Base-by-base conservation (phyloP, 2,113 vertebrate genomes). In the Podarcis cretensis region DNA sequence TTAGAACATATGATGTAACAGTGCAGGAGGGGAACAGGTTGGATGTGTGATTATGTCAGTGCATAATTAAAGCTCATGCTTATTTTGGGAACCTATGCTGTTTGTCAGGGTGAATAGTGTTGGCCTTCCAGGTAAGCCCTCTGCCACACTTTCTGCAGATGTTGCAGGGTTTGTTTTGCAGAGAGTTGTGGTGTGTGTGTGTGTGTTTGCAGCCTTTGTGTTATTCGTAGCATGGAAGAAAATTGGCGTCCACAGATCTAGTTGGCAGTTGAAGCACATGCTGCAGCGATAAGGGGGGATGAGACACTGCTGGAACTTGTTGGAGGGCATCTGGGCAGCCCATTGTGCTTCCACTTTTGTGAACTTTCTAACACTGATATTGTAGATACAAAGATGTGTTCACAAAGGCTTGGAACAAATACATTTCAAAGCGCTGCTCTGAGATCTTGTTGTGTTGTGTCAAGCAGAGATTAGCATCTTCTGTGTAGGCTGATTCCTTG, bases 1-100 rank as follows among this genome's bases (percentile, higher is more conserved):
- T 95, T 95, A 86, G 25, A 90, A 59, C 76, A 37, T 82, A 37
- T 65, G 68, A 40, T 87, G 59, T 89, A 93, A 86, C 57, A 83
- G 43, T 25, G 27, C 71, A 35, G 71, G 66, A 87, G 9, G 80
- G 81, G 76, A 88, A 43, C 23, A 82, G 54, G 35, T 82, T 83
- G 90, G 90, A 91, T 85, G 21, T 85, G 57, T 89, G 86, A 68
- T 63, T 66, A 90, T 91, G 86, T 5, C 32, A 63, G 6, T 2
- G 37, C 71, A 74, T 75, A 90, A 87, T 2, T 88, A 77, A 82
- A 89, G 14, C 87, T 90, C 83, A 78, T 40, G 40, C 92, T 74
- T 66, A 25, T 82, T 12, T 76, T 27, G 88, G 74, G 65, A 86
- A 80, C 83, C 84, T 6, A 9, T 71, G 30, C 74, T 59, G 73